A percentile compares a stretch with the other conserved stretches of the same genome.
phyloP scores from a whole-genome alignment of 2,888 invertebrate species.

The Apamea anceps region DNA sequence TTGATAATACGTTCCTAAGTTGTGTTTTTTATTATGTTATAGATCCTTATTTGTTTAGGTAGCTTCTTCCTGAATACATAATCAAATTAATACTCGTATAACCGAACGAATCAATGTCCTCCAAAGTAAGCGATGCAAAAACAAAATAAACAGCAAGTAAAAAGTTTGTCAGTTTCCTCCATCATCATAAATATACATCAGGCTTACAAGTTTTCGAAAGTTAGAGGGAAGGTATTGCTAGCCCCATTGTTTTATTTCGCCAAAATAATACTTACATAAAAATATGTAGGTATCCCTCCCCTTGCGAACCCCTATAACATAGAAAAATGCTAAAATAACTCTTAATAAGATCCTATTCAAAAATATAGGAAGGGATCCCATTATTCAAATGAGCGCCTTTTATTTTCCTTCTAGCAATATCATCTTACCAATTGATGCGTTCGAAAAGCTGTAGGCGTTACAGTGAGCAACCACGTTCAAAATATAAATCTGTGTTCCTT shows the following conservation, averaged over 20 bases:
- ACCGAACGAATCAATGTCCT: not conserved
- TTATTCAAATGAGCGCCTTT: constrained; percentile 69
- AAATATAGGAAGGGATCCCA: constrained; percentile 56
- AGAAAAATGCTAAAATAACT: constrained; percentile 61
- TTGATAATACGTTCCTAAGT: not conserved
- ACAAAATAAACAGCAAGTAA: constrained; percentile 22
- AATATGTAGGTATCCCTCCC: constrained; percentile 49
- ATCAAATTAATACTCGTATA: constrained; percentile 4
- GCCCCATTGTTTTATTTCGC: constrained; percentile 19
- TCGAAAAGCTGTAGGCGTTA: constrained; percentile 51
- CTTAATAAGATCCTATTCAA: constrained; percentile 54
- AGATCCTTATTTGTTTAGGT: not conserved
- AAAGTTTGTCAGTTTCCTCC: constrained; percentile 30
- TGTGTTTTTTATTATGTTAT: not conserved
- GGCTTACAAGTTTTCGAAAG: constrained; percentile 17
- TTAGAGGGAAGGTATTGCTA: constrained; percentile 17
- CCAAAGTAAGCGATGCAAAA: constrained; percentile 15
- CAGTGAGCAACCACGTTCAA: constrained; percentile 15
- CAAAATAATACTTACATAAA: constrained; percentile 44
- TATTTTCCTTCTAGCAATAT: constrained; percentile 64
- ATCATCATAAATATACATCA: constrained; percentile 31
- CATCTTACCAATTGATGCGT: constrained; percentile 43
- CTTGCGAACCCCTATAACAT: constrained; percentile 44
- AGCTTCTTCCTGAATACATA: not conserved
- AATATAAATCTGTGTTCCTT: constrained; percentile 28